Base-by-base conservation (phyloP, 1,140 invertebrate species). In the Radopholus similis region DNA sequence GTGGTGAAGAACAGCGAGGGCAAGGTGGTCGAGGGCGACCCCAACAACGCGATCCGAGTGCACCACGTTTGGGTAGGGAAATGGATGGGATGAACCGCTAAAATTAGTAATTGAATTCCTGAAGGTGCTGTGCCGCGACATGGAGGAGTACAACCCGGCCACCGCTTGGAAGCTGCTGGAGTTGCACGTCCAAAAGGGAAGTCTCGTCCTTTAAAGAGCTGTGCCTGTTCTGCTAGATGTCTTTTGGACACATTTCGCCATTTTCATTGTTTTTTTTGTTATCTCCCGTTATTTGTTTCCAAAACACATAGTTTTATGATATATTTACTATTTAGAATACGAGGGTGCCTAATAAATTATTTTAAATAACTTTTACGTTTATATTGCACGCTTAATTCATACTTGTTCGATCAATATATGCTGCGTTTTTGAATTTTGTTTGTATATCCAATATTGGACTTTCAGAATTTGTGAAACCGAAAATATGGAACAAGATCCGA, bases 151-250 rank as follows among this genome's bases (percentile, higher is more conserved):
- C 21, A 91, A 98, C 86, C 91, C 95, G 0, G 90, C 89, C 82
- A 90, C 94, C 1, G 95, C 95, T 0, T 99, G 96, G 96, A 88
- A 92, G 83, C 84, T 99, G 15, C 86, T 99, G 55, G 96, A 99
- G 65, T 51, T 82, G 1, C 78, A 81, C 56, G 71, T 80, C 58
- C 72, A 77, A 64, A 67, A 77, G 59, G 80, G 71, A 15, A 53
- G 59, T 18, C 64, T 80, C 13, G 34, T 67, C 1, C 26, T 71
- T 44, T 70, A 30, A 71, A 56, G 44, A 37, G 6, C 26, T 59
- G 8, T 59, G n/a, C n/a, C 9, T 59, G 34, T 59, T 18, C 26
- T 11, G 56, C 32, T 15, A 3, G 18, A 26, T 28, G 18, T 40
- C 28, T 60, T 47, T 23, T 3, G 21, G 38, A 57, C 26, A 34